phyloP scores from a whole-genome alignment of 2,888 invertebrate species.

The Leucoptera coffeella region DNA sequence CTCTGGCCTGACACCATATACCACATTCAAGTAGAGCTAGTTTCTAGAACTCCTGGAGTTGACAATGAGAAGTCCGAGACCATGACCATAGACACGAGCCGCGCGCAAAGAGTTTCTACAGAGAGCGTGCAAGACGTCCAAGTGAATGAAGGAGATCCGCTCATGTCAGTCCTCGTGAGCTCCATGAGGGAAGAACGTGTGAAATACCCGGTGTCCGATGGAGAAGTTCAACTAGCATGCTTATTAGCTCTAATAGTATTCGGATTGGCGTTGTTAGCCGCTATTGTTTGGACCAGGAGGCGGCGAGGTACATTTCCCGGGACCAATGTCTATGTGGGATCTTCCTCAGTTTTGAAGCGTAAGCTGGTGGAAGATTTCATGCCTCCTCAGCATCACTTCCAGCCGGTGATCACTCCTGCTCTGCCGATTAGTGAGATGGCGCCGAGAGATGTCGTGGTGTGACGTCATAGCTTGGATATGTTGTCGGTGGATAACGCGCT shows the following conservation, averaged over 20 bases:
- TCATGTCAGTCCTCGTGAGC: constrained; percentile 58
- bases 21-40: constrained; percentile 70
- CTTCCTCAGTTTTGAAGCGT: constrained; percentile 53
- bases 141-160: constrained; percentile 50
- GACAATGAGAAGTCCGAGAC: constrained; percentile 59
- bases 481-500: constrained; percentile 49
- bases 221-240: constrained; percentile 55
- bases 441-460: constrained; percentile 56
- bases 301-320: constrained; percentile 49
- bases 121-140: constrained; percentile 58
- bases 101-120: constrained; percentile 58
- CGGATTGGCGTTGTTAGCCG: constrained; percentile 41
- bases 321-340: constrained; percentile 56
- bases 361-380: constrained; percentile 57
- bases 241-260: constrained; percentile 50
- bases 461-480: constrained; percentile 58
- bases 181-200: constrained; percentile 57
- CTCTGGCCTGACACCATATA: constrained; percentile 77
- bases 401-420: constrained; percentile 53
- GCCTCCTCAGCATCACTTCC: constrained; percentile 46
- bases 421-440: constrained; percentile 30
- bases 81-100: constrained; percentile 59
- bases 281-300: constrained; percentile 52
- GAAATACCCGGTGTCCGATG: constrained; percentile 42
- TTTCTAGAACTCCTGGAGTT: constrained; percentile 55